A percentile compares a stretch with the other conserved stretches of the same genome.
Evolutionary conservation across 30 jellyfish, hydroid and myxozoan species (phyloP).

Genomic region (Pseudorhiza aurosa): DNA sequence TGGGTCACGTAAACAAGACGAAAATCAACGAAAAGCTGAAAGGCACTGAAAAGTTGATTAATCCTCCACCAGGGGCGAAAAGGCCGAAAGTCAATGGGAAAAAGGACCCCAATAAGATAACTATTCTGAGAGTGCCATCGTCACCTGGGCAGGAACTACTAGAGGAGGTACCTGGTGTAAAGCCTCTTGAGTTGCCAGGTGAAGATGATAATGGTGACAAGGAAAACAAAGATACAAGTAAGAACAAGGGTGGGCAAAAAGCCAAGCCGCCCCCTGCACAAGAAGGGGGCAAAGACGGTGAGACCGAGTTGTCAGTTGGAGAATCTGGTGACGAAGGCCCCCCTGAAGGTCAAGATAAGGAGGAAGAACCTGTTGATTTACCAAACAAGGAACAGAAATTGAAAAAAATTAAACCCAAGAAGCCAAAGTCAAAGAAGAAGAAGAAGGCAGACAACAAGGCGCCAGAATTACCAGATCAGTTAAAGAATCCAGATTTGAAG

Average conservation of each 20-base stretch:
- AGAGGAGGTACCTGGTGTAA: slow-evolving; percentile 63
- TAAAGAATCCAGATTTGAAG: slow-evolving; percentile 31
- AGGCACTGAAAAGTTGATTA: slow-evolving; percentile 30
- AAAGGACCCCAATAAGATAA: neutral
- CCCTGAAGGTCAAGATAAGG: slow-evolving; percentile 42
- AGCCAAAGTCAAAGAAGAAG: slow-evolving; percentile 25
- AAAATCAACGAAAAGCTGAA: slow-evolving; percentile 12
- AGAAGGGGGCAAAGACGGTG: slow-evolving; percentile 62
- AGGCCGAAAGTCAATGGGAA: slow-evolving; percentile 16
- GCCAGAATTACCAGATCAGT: slow-evolving; percentile 33
- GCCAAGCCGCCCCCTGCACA: slow-evolving; percentile 77
- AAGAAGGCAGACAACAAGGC: slow-evolving; percentile 22
- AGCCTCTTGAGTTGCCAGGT: slow-evolving; percentile 28
- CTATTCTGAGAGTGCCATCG: slow-evolving; percentile 54
- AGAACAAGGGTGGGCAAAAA: slow-evolving; percentile 22
- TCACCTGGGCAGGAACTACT: slow-evolving; percentile 69
- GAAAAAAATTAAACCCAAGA: slow-evolving; percentile 31
- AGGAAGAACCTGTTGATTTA: slow-evolving; percentile 10
- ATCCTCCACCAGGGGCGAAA: slow-evolving; percentile 60
- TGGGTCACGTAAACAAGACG: slow-evolving; percentile 41
- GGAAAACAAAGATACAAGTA: slow-evolving; percentile 1
- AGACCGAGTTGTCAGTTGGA: slow-evolving; percentile 58
- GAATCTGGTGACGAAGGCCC: slow-evolving; percentile 75
- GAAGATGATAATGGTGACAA: slow-evolving; percentile 14
- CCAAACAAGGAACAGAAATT: slow-evolving; percentile 20